These are phyloP conservation scores for Scaptomyza hsui DNA, from an alignment of 1,140 invertebrate species.

Conservation along the genomic window DNA sequence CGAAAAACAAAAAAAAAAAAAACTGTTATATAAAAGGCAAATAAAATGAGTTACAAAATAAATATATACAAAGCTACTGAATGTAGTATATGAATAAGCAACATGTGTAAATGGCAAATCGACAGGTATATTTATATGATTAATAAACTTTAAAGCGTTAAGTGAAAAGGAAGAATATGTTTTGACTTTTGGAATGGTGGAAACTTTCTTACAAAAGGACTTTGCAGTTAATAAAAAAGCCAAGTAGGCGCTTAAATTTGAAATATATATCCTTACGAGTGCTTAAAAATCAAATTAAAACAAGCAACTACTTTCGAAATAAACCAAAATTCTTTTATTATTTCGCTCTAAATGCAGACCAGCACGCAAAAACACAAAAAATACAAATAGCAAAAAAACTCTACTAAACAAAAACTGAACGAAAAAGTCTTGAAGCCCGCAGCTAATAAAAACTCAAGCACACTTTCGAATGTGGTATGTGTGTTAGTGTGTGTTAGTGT, in stretches of 20 bases:
- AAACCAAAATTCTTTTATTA: constrained; percentile 71
- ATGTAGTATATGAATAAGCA: constrained; percentile 51
- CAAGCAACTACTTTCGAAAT: constrained; percentile 64
- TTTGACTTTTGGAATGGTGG: neutral
- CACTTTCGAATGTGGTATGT: constrained; percentile 35
- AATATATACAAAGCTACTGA: constrained; percentile 30
- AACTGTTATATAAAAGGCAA: constrained; percentile 37
- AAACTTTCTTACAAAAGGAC: constrained; percentile 34
- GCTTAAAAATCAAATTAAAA: constrained; percentile 78
- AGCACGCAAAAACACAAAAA: constrained; percentile 66
- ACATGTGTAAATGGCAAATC: constrained; percentile 68
- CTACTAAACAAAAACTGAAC: constrained; percentile 36
- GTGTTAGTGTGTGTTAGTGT: constrained; percentile 26
- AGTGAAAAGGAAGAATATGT: constrained; percentile 8
- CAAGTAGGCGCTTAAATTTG: constrained; percentile 62
- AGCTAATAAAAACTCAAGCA: constrained; percentile 73
- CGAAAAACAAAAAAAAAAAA: neutral
- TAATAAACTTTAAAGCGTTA: constrained; percentile 65
- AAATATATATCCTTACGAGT: constrained; percentile 45
- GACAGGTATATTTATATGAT: constrained; percentile 79
- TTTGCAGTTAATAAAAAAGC: constrained; percentile 34
- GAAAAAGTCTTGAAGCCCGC: constrained; percentile 56
- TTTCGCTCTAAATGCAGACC: constrained; percentile 64
- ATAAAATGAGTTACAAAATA: constrained; percentile 41
- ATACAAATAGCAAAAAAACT: neutral